Conservation (phyloP, 2,888 invertebrate genomes). For the Cotesia congregata region DNA sequence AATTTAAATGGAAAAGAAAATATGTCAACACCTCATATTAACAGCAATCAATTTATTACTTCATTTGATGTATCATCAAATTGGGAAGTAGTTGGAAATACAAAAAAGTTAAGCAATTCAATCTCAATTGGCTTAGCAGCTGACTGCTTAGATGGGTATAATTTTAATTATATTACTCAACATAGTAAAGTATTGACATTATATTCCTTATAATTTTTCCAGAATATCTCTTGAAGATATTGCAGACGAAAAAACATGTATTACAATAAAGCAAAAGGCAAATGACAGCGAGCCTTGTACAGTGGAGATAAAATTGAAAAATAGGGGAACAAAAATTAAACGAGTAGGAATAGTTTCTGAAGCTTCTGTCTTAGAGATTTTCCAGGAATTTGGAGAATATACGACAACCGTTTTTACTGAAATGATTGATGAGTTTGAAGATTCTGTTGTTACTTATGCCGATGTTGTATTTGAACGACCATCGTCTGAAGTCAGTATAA, state of each 20-base stretch:
- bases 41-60: neutral
- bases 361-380: slow-evolving; percentile 70
- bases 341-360: slow-evolving; percentile 68
- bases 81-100: slow-evolving; percentile 12
- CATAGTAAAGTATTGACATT: neutral
- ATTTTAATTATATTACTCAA: neutral
- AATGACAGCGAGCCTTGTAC: slow-evolving; percentile 59
- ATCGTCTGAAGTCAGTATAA: slow-evolving; percentile 62
- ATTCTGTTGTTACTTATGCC: slow-evolving; percentile 64
- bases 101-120: slow-evolving; percentile 24
- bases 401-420: slow-evolving; percentile 65
- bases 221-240: slow-evolving; percentile 65
- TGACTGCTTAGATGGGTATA: slow-evolving; percentile 30
- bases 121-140: slow-evolving; percentile 13
- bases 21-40: neutral
- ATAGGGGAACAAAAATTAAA: slow-evolving; percentile 59
- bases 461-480: slow-evolving; percentile 60
- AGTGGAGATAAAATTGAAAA: slow-evolving; percentile 60
- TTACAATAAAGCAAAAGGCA: slow-evolving; percentile 54
- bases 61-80: slow-evolving; percentile 31
- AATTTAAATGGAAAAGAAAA: neutral
- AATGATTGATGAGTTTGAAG: slow-evolving; percentile 67
- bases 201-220: slow-evolving; percentile 42
- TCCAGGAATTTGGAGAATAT: slow-evolving; percentile 70
- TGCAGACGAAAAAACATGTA: slow-evolving; percentile 64